Percentiles rank a stretch among this genome's conserved stretches.
phyloP scores from a whole-genome alignment of 2,888 invertebrate genomes.

The Apocheima hispidaria region DNA sequence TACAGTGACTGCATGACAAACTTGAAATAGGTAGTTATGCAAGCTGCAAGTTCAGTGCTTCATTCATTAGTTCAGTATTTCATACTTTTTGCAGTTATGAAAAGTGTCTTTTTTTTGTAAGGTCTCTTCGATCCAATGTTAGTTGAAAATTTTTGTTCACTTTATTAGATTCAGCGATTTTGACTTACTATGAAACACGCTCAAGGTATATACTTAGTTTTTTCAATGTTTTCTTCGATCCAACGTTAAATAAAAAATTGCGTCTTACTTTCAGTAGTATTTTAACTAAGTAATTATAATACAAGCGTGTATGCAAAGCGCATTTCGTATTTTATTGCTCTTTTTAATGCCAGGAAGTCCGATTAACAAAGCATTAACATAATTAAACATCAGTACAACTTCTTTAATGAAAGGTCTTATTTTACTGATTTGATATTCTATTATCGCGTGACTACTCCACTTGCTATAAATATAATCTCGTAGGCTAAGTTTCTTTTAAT shows the following conservation, averaged over 20 bases:
- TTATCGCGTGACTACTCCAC: constrained; percentile 24
- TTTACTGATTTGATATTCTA: constrained; percentile 12
- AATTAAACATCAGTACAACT: neutral
- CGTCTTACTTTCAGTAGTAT: too few species aligned
- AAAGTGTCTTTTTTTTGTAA: neutral
- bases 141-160: neutral
- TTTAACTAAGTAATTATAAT: too few species aligned
- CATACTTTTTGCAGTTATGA: neutral
- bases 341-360: constrained; percentile 7
- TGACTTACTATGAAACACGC: neutral
- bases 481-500: constrained; percentile 17
- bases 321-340: constrained; percentile 8
- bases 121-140: neutral
- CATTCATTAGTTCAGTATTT: constrained; percentile 2
- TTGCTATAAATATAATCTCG: constrained; percentile 12
- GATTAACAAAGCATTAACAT: constrained; percentile 9
- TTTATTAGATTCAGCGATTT: neutral
- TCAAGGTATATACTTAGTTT: too few species aligned
- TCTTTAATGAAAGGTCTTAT: constrained; percentile 15
- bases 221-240: too few species aligned
- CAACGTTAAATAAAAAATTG: too few species aligned
- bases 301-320: neutral
- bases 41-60: constrained; percentile 11
- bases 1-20: constrained; percentile 4
- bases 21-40: constrained; percentile 20